Evolutionary conservation across 2,113 vertebrate genomes (phyloP).

Genomic region (Edolisoma coerulescens): DNA sequence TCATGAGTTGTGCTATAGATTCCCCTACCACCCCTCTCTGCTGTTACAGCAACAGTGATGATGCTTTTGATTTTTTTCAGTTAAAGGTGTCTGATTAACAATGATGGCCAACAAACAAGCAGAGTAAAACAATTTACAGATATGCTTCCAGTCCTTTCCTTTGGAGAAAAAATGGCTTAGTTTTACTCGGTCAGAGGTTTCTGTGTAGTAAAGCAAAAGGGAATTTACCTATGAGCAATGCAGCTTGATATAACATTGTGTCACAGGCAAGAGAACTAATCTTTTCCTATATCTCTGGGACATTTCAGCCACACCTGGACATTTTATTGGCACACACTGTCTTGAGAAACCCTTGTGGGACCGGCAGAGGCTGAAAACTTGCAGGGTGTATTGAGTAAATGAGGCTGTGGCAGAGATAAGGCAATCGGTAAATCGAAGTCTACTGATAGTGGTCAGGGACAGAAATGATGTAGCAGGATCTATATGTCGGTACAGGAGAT

Average conservation of each 20-base stretch:
- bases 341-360: neutral
- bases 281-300: neutral
- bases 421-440: neutral
- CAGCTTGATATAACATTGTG: neutral
- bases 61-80: neutral
- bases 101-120: neutral
- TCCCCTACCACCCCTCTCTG: neutral
- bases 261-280: neutral
- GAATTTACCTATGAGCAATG: neutral
- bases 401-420: neutral
- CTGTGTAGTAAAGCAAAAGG: neutral
- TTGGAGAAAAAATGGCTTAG: neutral
- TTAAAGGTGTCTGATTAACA: neutral
- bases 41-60: rapidly evolving
- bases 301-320: neutral
- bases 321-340: neutral
- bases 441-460: neutral
- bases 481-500: neutral
- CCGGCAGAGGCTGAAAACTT: neutral
- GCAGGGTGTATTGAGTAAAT: neutral
- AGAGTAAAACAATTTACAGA: neutral
- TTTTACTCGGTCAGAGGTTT: neutral
- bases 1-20: neutral
- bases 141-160: neutral
- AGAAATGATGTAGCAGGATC: neutral